Evolutionary conservation across 2,113 vertebrate genomes (phyloP).

Genomic region (Chaenogobius annularis): DNA sequence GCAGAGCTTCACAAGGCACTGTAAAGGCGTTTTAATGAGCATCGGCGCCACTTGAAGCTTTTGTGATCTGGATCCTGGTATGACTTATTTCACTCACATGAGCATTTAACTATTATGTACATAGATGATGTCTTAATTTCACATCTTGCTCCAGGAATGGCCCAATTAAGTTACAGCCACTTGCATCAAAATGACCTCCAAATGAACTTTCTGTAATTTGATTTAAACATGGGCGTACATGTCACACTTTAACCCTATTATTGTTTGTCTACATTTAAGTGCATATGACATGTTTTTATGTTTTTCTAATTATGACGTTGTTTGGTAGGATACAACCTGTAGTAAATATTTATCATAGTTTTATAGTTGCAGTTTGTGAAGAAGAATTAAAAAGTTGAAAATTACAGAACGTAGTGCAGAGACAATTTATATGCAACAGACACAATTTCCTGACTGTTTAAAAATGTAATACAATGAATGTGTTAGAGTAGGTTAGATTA

Average conservation of each 20-base stretch:
- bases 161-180: background rate
- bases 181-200: background rate
- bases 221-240: background rate
- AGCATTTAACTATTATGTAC: background rate
- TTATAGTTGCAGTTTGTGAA: too few species aligned
- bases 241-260: background rate
- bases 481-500: too few species aligned
- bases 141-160: background rate
- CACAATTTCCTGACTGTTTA: too few species aligned
- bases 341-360: too few species aligned
- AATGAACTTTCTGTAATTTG: background rate
- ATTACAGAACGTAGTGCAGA: too few species aligned
- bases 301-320: too few species aligned
- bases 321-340: too few species aligned
- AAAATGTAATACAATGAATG: too few species aligned
- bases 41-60: background rate
- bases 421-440: too few species aligned
- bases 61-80: background rate
- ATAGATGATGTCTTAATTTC: background rate
- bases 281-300: too few species aligned
- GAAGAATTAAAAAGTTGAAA: too few species aligned
- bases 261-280: too few species aligned
- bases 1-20: background rate
- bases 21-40: conserved; percentile 6
- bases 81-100: background rate